Evolutionary conservation across 2,797 vertebrate genomes (phyloP), one percentile per base, ranked within the genome.

Genomic region (Eulemur rubriventer): DNA sequence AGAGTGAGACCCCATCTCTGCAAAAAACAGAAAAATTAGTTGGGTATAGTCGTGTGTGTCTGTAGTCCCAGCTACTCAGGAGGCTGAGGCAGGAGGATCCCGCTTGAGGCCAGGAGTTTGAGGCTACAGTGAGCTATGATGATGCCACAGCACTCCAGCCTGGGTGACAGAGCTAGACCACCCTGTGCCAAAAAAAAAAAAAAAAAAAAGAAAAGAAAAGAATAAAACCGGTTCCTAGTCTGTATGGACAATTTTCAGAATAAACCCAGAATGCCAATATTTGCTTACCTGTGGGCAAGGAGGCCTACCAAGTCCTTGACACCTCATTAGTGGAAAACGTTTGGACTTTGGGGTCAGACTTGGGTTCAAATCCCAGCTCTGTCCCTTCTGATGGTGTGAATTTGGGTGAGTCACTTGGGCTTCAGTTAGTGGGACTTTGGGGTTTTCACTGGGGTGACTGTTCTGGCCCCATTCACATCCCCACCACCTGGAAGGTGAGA

Each of bases 31-130:
- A 65, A 65, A n/a, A n/a, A 17, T n/a, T n/a, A 65, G 16, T 7
- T 0, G 1, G 33, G 7, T 16, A 7, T 65, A 17, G 14, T 65
- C 6, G 30, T 1, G 3, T 2, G 14, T 0, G 7, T 7, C 63
- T 65, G 14, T n/a, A n/a, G 16, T 65, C 33, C 33, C 7, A 65
- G 16, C 33, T n/a, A 65, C 17, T n/a, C 3, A 17, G 63, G 63
- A 65, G 63, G 63, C 63, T n/a, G 63, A 65, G 33, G 17, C 33
- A n/a, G 63, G 63, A 65, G 33, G 17, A n/a, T 65, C 41, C 41
- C 7, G 0, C 33, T 18, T 65, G 63, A 65, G 8, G 16, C 17
- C 33, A 65, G 33, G 33, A n/a, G 16, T 65, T n/a, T n/a, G 63
- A n/a, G 33, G 63, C 7, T n/a, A 17, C 3, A 18, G 33, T 65